Conservation (phyloP, 2,888 invertebrate genomes). For the Drosophila nr. fundita region DNA sequence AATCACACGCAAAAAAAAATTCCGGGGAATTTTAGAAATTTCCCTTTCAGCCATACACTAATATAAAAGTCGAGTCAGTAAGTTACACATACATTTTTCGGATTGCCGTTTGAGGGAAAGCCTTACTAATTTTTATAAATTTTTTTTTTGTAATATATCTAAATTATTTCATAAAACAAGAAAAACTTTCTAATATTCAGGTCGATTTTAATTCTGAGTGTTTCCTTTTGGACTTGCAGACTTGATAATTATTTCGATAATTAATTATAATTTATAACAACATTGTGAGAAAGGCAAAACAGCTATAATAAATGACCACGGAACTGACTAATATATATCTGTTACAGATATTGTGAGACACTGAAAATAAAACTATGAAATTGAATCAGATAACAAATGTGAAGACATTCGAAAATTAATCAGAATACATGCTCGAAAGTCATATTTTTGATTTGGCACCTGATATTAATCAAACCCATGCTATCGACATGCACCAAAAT, state of each 20-base stretch:
- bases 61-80: not conserved
- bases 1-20: not conserved
- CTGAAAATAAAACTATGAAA: not conserved
- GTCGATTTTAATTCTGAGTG: not conserved
- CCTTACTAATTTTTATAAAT: not conserved
- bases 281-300: not conserved
- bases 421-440: constrained; percentile 44
- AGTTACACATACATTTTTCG: not conserved
- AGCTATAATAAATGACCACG: not conserved
- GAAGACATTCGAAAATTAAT: constrained; percentile 39
- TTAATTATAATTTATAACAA: not conserved
- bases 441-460: constrained; percentile 53
- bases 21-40: not conserved
- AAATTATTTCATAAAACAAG: not conserved
- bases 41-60: not conserved
- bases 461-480: constrained; percentile 59
- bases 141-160: not conserved
- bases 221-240: not conserved
- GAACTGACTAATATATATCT: not conserved
- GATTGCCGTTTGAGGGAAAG: not conserved
- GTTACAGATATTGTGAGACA: not conserved
- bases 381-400: constrained; percentile 9
- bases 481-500: constrained; percentile 28
- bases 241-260: not conserved
- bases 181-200: not conserved